Evolutionary conservation across 2,113 vertebrate genomes (phyloP).

Genomic region (Marcusenius ussheri): DNA sequence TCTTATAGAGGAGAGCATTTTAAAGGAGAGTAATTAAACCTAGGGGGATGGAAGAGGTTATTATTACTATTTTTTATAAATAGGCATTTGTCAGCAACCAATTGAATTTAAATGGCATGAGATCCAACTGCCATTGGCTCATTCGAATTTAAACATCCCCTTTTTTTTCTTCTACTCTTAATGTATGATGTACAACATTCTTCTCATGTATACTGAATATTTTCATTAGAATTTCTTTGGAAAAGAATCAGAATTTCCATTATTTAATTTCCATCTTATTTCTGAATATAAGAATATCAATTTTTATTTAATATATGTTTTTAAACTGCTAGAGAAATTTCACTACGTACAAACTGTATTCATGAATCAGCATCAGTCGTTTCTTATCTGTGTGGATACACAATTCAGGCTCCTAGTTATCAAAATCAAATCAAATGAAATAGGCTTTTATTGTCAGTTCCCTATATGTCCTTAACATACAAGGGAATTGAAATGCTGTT

Average conservation of each 20-base stretch:
- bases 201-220: not conserved
- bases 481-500: no score
- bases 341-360: not conserved
- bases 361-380: not conserved
- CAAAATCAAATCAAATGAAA: no score
- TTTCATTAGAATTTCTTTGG: not conserved
- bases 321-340: not conserved
- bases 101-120: conserved; percentile 38
- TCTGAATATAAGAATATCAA: not conserved
- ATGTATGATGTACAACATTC: not conserved
- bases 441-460: no score
- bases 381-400: not conserved
- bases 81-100: conserved; percentile 43
- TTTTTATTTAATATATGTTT: not conserved
- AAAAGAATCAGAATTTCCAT: not conserved
- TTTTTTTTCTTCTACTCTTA: not conserved
- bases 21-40: conserved; percentile 12
- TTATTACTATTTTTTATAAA: conserved; percentile 48
- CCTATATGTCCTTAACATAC: no score
- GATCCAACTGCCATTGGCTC: not conserved
- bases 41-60: not conserved
- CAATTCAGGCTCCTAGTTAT: not conserved
- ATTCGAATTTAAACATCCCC: conserved; percentile 12
- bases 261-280: not conserved
- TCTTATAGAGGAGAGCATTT: not conserved